Base-by-base conservation (phyloP, 2,797 vertebrate genomes). In the Acipenser transmontanus region DNA sequence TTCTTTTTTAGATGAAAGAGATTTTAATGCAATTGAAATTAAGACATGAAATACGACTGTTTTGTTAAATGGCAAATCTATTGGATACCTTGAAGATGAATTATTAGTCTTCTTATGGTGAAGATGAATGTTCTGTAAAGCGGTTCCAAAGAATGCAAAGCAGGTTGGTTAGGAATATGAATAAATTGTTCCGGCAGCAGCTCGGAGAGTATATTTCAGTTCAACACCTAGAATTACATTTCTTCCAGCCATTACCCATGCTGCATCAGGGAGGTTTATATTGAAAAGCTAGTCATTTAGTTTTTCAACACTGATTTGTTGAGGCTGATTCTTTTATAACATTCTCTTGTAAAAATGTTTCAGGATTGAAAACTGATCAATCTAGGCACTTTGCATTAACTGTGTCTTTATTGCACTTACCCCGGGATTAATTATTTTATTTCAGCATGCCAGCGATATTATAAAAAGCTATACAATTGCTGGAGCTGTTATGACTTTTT, bases 251-350 rank as follows among this genome's bases (percentile, higher is more conserved):
- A 80, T 81, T 77, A 77, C 65, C 71, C 70, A 50, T 72, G 68
- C 65, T 70, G 67, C 74, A 72, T 69, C 13, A 12, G 66, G 72
- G 73, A 68, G 72, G 64, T 75, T 81, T 61, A 52, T 77, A 79
- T 77, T 70, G 72, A 76, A 81, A 82, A 84, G 79, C 80, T 77
- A 80, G 81, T 78, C 51, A 78, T 85, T 77, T 74, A 71, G 70
- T 79, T 81, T 74, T 70, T 65, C 68, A 8, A 54, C 75, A 81
- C 82, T 76, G 82, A 81, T 83, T 70, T 73, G 72, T 71, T 66
- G 77, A 69, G 76, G 69, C 74, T 75, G 59, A 11, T 65, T 20
- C 59, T 20, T 59, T 47, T 65, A 34, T 34, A 34, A 34, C 34
- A 34, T 34, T 34, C 34, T 34, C 34, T 4, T 3, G 4, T 4